A percentile compares a stretch with the other conserved stretches of the same genome.
Evolutionary conservation across 2,113 vertebrate genomes (phyloP).

Genomic region (Chlorodrepanis virens): DNA sequence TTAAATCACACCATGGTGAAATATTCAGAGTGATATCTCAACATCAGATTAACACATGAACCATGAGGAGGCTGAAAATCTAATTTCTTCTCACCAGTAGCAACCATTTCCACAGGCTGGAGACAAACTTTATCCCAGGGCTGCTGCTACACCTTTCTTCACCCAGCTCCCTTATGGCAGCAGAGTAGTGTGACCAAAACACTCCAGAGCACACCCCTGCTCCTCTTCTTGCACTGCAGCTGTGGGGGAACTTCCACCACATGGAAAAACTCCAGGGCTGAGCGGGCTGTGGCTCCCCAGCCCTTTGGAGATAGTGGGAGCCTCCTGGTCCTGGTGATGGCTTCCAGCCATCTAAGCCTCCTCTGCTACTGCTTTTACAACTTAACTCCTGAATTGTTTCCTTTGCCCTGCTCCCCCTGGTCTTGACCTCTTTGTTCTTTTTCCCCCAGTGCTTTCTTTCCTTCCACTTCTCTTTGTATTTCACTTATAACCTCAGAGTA

Average conservation of each 20-base stretch:
- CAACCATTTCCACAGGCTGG: neutral
- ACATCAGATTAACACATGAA: neutral
- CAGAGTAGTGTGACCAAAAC: fast-evolving
- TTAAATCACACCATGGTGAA: neutral
- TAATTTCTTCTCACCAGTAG: neutral
- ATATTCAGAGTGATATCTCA: neutral
- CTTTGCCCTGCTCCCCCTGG: neutral
- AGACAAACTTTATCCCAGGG: neutral
- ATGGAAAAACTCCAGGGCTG: neutral
- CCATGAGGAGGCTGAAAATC: neutral
- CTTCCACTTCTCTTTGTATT: neutral
- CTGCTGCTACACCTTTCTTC: neutral
- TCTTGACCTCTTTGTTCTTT: neutral
- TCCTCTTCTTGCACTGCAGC: neutral
- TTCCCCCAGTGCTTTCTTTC: neutral
- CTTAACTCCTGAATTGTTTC: neutral
- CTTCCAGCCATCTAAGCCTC: neutral
- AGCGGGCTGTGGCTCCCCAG: neutral
- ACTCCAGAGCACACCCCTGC: neutral
- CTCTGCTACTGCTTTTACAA: neutral
- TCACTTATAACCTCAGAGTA: neutral
- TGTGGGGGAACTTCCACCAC: neutral
- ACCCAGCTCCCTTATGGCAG: fast-evolving
- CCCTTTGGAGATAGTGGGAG: neutral
- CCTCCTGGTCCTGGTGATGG: neutral